Evolutionary conservation across 2,888 invertebrate species (phyloP).

Genomic region (Octonoba sinensis): DNA sequence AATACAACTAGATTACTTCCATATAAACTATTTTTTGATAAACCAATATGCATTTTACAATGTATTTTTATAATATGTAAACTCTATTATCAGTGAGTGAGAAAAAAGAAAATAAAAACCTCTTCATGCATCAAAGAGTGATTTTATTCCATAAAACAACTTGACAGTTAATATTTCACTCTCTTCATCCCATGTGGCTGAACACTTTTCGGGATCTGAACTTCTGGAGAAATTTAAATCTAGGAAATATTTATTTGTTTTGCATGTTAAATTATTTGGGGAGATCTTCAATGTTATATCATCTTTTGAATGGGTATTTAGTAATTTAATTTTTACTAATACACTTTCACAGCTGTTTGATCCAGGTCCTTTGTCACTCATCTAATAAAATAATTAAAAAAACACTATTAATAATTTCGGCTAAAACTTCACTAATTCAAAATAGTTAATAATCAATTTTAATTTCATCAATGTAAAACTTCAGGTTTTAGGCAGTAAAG

Average conservation of each 20-base stretch:
- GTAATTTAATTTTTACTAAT: constrained; percentile 38
- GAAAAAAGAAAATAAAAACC: too few species aligned
- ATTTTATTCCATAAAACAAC: too few species aligned
- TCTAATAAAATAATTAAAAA: constrained; percentile 2
- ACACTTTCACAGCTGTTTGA: constrained; percentile 44
- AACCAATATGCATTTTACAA: too few species aligned
- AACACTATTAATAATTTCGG: not conserved
- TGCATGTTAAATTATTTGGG: constrained; percentile 20
- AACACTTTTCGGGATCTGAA: constrained; percentile 40
- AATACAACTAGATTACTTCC: too few species aligned
- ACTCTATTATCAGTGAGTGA: too few species aligned
- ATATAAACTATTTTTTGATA: too few species aligned
- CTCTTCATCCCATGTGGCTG: constrained; percentile 36
- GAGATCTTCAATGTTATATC: constrained; percentile 43
- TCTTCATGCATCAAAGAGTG: too few species aligned
- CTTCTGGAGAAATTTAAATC: constrained; percentile 30
- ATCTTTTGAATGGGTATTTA: constrained; percentile 26
- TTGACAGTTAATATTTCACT: constrained; percentile 8
- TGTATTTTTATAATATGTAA: too few species aligned
- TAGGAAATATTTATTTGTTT: constrained; percentile 42
- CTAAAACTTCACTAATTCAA: not conserved
- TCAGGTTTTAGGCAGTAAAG: too few species aligned
- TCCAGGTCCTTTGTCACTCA: constrained; percentile 50
- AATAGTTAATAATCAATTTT: too few species aligned
- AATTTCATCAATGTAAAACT: too few species aligned